A percentile compares a stretch with the other conserved stretches of the same genome.
These are phyloP conservation scores for Amazona vittata DNA, from an alignment of 2,113 vertebrate species.

Conservation along the genomic window DNA sequence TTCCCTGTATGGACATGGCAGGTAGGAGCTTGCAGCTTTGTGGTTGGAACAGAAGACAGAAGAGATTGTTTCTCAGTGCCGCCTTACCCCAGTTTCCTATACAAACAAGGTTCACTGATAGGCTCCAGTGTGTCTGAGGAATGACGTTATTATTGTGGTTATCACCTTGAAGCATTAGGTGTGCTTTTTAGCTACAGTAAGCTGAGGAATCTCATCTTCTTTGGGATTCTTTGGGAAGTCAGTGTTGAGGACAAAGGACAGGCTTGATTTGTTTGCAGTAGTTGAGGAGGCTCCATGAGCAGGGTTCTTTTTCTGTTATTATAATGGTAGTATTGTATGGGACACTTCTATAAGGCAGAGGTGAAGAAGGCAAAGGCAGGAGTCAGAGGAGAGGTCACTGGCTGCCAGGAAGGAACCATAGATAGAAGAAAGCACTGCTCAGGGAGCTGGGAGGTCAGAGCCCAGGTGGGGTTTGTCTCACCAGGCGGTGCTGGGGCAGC, in stretches of 20 bases:
- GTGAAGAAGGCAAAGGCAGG: background rate
- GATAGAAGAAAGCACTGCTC: background rate
- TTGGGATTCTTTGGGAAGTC: background rate
- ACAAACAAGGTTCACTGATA: constrained; percentile 38
- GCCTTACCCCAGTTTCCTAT: constrained; percentile 12
- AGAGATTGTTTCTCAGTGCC: background rate
- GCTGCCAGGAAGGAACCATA: constrained; percentile 17
- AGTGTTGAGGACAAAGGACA: background rate
- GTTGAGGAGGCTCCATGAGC: background rate
- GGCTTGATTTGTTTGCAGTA: background rate
- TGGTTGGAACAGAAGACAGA: background rate
- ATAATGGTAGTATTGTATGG: background rate
- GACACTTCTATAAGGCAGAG: background rate
- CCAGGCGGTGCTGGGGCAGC: background rate
- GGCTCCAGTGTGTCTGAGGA: constrained; percentile 54
- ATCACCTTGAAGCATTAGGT: constrained; percentile 4
- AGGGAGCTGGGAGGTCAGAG: constrained; percentile 8
- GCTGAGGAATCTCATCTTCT: background rate
- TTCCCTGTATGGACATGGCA: background rate
- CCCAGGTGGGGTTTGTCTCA: constrained; percentile 35
- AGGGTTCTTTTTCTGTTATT: background rate
- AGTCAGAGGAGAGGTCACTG: background rate
- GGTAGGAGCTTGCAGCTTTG: constrained; percentile 42
- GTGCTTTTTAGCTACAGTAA: background rate
- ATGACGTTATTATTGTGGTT: constrained; percentile 38